Percentiles rank a stretch among this genome's conserved stretches.
These are phyloP conservation scores for Chlamydotis undulata DNA, from an alignment of 2,113 vertebrate species.

Conservation along the genomic window DNA sequence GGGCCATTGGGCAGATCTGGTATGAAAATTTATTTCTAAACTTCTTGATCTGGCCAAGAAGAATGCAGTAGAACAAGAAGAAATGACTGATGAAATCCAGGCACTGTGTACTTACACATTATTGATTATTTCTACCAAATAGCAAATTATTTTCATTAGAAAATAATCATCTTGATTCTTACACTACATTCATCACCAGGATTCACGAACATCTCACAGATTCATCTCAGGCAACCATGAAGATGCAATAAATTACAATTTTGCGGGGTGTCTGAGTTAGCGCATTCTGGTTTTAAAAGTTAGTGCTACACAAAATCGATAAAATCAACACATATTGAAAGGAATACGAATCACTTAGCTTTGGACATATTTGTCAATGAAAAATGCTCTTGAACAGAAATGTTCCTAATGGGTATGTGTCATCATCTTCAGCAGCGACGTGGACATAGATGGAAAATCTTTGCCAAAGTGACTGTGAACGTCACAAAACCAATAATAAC, in stretches of 20 bases:
- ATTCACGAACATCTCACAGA: background rate
- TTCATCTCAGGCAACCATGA: background rate
- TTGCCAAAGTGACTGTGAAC: background rate
- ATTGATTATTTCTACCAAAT: background rate
- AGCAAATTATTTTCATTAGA: background rate
- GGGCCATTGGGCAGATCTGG: background rate
- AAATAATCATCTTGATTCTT: background rate
- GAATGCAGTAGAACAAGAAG: background rate
- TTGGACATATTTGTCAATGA: background rate
- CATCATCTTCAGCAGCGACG: background rate
- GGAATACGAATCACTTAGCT: background rate
- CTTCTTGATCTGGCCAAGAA: background rate
- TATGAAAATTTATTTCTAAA: background rate
- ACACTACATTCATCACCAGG: background rate
- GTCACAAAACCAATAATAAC: background rate
- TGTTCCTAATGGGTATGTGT: constrained; percentile 13
- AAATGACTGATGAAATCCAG: background rate
- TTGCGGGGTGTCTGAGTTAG: background rate
- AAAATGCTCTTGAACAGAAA: background rate
- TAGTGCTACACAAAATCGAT: background rate
- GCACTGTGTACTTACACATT: background rate
- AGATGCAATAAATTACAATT: background rate
- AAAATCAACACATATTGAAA: constrained; percentile 15
- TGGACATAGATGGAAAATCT: background rate
- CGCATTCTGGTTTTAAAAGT: background rate